phyloP scores from a whole-genome alignment of 2,888 invertebrate species.

The Rhamnusium bicolor region DNA sequence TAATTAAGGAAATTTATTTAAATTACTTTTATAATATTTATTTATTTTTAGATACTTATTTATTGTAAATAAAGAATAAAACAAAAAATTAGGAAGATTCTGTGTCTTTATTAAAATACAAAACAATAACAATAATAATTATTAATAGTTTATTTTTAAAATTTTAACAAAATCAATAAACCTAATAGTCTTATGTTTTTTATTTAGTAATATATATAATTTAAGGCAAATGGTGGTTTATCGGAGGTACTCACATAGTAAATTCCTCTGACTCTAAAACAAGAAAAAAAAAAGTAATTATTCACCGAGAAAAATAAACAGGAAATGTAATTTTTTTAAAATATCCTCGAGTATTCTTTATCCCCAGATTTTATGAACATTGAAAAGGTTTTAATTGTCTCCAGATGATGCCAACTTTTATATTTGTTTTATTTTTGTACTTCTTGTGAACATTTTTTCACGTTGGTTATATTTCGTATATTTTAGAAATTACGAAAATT shows the following conservation, averaged over 20 bases:
- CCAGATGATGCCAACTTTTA: too few relatives aligned
- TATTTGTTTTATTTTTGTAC: too few relatives aligned
- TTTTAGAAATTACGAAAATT: too few relatives aligned
- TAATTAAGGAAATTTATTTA: background rate
- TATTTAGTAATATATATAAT: background rate
- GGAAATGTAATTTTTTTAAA: too few relatives aligned
- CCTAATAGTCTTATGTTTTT: background rate
- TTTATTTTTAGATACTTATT: background rate
- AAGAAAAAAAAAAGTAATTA: conserved; percentile 37
- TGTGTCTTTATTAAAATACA: background rate
- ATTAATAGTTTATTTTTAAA: background rate
- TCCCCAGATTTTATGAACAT: too few relatives aligned
- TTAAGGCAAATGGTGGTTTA: conserved; percentile 56
- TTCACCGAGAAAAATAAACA: background rate
- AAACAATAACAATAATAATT: background rate
- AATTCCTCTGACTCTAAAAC: conserved; percentile 64
- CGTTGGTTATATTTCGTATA: too few relatives aligned
- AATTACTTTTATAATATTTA: too few relatives aligned
- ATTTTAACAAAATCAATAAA: background rate
- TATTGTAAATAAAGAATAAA: background rate
- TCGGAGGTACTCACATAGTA: conserved; percentile 63
- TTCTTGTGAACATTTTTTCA: too few relatives aligned
- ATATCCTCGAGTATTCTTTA: too few relatives aligned
- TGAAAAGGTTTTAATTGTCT: too few relatives aligned
- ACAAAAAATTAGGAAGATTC: too few relatives aligned